Evolutionary conservation across 2,113 vertebrate species (phyloP).

Genomic region (Shinisaurus crocodilurus): DNA sequence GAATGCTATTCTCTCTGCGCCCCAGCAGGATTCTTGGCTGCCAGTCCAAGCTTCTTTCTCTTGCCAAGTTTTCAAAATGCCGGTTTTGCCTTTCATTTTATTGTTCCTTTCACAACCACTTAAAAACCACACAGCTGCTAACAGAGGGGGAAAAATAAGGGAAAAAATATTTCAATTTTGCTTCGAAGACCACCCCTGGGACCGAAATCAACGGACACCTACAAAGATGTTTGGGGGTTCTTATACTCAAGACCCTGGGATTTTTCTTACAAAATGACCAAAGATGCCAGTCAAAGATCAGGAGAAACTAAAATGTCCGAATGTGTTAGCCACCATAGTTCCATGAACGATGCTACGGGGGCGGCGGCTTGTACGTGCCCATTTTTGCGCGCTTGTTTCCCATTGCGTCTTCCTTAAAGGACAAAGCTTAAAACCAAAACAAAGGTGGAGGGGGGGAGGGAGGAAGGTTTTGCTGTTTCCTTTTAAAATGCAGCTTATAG

Average conservation of each 20-base stretch:
- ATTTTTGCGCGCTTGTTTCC: not conserved
- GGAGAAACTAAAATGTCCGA: constrained; percentile 29
- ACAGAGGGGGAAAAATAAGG: constrained; percentile 33
- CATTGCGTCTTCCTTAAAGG: constrained; percentile 14
- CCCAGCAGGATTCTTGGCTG: constrained; percentile 91
- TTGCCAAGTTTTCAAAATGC: constrained; percentile 82
- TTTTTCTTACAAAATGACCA: not conserved
- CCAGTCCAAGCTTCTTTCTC: constrained; percentile 81
- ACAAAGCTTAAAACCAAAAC: constrained; percentile 19
- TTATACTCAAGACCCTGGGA: not conserved
- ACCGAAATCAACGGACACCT: constrained; percentile 67
- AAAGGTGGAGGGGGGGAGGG: not conserved
- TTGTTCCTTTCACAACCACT: constrained; percentile 75
- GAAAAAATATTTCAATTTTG: constrained; percentile 69
- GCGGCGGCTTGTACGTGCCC: not conserved
- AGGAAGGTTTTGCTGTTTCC: not conserved
- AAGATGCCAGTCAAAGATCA: constrained; percentile 3
- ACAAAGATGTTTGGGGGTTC: constrained; percentile 53
- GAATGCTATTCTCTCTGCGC: constrained; percentile 77
- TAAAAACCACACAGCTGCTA: constrained; percentile 70
- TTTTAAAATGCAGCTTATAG: not conserved
- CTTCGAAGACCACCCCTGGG: constrained; percentile 53
- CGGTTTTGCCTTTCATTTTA: constrained; percentile 79
- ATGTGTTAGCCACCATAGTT: not conserved
- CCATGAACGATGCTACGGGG: not conserved